Evolutionary conservation across 2,888 invertebrate species (phyloP).

Genomic region (Phytoseiulus persimilis): DNA sequence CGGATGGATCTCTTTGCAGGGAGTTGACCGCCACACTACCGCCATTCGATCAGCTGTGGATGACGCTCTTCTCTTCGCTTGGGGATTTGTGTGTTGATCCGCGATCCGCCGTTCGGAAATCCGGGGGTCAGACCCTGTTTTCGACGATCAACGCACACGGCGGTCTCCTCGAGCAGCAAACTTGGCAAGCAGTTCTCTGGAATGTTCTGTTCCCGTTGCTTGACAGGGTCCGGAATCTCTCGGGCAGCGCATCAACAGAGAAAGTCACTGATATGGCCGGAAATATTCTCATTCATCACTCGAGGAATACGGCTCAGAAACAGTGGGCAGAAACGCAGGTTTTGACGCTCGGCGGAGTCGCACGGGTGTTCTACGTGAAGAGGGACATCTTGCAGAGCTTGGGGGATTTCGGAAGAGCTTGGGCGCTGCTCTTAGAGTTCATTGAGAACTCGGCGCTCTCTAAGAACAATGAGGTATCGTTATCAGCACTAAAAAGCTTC

Average conservation of each 20-base stretch:
- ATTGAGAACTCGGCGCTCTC: slow-evolving; percentile 84
- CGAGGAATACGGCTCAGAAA: slow-evolving; percentile 94
- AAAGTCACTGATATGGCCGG: slow-evolving; percentile 76
- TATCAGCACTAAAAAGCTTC: slow-evolving; percentile 85
- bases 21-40: slow-evolving; percentile 33
- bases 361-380: slow-evolving; percentile 84
- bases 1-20: slow-evolving; percentile 25
- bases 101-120: slow-evolving; percentile 89
- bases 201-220: slow-evolving; percentile 88
- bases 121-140: slow-evolving; percentile 92
- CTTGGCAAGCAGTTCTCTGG: slow-evolving; percentile 90
- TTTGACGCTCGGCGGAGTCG: slow-evolving; percentile 77
- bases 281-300: slow-evolving; percentile 93
- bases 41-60: slow-evolving; percentile 86
- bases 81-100: slow-evolving; percentile 86
- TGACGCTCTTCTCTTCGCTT: slow-evolving; percentile 80
- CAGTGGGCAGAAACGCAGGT: slow-evolving; percentile 98
- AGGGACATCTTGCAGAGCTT: slow-evolving; percentile 64
- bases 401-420: slow-evolving; percentile 85
- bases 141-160: slow-evolving; percentile 95
- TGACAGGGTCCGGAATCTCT: slow-evolving; percentile 69
- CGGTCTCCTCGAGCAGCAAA: slow-evolving; percentile 69
- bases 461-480: slow-evolving; percentile 74
- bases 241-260: slow-evolving; percentile 55
- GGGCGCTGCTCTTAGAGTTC: slow-evolving; percentile 84